Evolutionary conservation across 2,113 vertebrate genomes (phyloP).

Genomic region (Mellivora capensis): DNA sequence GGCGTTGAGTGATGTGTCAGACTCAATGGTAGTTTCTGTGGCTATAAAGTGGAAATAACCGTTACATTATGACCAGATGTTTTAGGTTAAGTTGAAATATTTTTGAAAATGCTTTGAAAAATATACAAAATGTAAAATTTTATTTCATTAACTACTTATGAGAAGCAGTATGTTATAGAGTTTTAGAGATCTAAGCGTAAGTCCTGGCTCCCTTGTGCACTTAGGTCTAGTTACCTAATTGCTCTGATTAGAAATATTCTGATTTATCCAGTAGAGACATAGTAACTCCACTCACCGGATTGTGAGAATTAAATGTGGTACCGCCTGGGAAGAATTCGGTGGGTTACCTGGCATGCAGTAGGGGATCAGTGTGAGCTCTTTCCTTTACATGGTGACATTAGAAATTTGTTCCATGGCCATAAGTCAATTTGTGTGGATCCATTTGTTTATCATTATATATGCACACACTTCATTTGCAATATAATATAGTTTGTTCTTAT

Average conservation of each 20-base stretch:
- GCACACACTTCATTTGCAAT: background rate
- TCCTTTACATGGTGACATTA: background rate
- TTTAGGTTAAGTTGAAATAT: background rate
- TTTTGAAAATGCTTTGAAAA: background rate
- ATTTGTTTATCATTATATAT: constrained; percentile 1
- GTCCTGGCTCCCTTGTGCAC: background rate
- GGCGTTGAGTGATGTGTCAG: background rate
- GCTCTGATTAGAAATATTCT: background rate
- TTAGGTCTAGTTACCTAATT: background rate
- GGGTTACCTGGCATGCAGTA: background rate
- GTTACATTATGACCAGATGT: background rate
- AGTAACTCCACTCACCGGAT: background rate
- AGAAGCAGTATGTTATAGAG: background rate
- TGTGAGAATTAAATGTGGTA: background rate
- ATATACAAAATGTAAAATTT: background rate
- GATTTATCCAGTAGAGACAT: background rate
- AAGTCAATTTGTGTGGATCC: background rate
- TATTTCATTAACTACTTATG: background rate
- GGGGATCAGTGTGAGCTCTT: background rate
- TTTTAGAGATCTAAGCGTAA: background rate
- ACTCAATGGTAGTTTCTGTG: background rate
- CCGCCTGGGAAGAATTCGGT: background rate
- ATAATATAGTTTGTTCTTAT: background rate
- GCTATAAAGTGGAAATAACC: background rate
- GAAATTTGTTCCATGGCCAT: background rate